These are phyloP conservation scores for Leucophenga varia DNA, from an alignment of 1,140 invertebrate genomes.

Conservation along the genomic window DNA sequence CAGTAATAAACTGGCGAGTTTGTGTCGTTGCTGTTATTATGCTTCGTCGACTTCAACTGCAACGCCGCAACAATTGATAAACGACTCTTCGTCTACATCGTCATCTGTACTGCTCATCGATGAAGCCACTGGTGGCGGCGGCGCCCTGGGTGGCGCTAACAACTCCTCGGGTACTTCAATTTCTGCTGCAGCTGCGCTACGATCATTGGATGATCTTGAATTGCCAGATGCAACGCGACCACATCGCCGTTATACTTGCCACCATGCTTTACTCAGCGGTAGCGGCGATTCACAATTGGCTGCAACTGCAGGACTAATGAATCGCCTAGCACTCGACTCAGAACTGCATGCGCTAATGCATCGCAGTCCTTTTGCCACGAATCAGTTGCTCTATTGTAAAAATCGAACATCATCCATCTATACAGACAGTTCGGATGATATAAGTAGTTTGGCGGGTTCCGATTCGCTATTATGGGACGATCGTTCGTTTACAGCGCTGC, in stretches of 20 bases:
- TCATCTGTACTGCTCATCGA: slow-evolving; percentile 62
- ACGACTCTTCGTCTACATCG: slow-evolving; percentile 61
- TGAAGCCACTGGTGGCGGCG: slow-evolving; percentile 34
- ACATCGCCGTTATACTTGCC: slow-evolving; percentile 44
- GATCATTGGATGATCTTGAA: slow-evolving; percentile 64
- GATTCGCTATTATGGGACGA: slow-evolving; percentile 72
- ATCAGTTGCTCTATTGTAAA: slow-evolving; percentile 63
- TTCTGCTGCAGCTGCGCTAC: slow-evolving; percentile 56
- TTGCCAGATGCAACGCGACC: slow-evolving; percentile 42
- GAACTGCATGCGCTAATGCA: slow-evolving; percentile 55
- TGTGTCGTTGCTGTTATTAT: slow-evolving; percentile 54
- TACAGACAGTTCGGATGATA: slow-evolving; percentile 83
- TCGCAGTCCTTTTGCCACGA: slow-evolving; percentile 51
- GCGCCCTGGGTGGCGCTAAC: slow-evolving; percentile 8
- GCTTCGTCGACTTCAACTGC: slow-evolving; percentile 33
- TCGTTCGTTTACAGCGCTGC: slow-evolving; percentile 58
- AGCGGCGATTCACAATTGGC: slow-evolving; percentile 38
- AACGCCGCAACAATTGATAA: slow-evolving; percentile 17
- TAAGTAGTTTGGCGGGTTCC: slow-evolving; percentile 75
- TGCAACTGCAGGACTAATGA: slow-evolving; percentile 53
- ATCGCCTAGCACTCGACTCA: slow-evolving; percentile 56
- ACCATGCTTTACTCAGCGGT: slow-evolving; percentile 29
- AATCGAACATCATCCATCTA: slow-evolving; percentile 80
- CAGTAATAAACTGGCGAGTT: slow-evolving; percentile 48
- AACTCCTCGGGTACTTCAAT: slow-evolving; percentile 25